phyloP scores from a whole-genome alignment of 92 coral and sea anemone species.

The Diadumene lineata region DNA sequence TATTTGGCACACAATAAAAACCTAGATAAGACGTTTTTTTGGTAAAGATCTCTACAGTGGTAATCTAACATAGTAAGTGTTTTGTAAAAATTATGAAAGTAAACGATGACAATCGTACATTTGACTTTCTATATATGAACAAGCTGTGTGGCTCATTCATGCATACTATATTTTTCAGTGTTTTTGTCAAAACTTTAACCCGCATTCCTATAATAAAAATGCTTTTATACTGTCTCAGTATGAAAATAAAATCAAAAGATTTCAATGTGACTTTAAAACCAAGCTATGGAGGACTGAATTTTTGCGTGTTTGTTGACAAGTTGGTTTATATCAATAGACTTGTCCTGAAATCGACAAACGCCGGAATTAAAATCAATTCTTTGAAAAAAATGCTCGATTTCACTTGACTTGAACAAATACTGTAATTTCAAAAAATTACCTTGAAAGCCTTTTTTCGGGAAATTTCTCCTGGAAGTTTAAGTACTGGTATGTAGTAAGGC shows the following conservation, averaged over 20 bases:
- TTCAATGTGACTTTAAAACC: background rate
- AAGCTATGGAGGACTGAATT: background rate
- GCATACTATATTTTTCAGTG: conserved; percentile 9
- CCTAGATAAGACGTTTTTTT: too few relatives aligned
- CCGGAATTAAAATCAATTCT: background rate
- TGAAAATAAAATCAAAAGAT: background rate
- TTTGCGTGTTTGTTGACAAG: conserved; percentile 12
- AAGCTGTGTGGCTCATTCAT: conserved; percentile 16
- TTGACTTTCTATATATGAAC: background rate
- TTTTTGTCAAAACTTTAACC: background rate
- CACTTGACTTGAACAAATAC: background rate
- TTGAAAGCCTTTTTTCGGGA: background rate
- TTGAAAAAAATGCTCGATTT: background rate
- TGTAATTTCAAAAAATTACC: background rate
- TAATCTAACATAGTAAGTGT: background rate
- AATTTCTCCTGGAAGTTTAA: background rate
- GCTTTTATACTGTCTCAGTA: conserved; percentile 9
- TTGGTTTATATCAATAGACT: conserved; percentile 8
- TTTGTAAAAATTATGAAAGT: background rate
- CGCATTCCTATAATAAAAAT: background rate
- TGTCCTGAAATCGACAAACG: background rate
- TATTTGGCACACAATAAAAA: too few relatives aligned
- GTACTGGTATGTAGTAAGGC: background rate
- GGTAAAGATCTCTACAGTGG: background rate
- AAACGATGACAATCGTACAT: background rate